Evolutionary conservation across 2,797 vertebrate species (phyloP).

Genomic region (Pteropus rufus): DNA sequence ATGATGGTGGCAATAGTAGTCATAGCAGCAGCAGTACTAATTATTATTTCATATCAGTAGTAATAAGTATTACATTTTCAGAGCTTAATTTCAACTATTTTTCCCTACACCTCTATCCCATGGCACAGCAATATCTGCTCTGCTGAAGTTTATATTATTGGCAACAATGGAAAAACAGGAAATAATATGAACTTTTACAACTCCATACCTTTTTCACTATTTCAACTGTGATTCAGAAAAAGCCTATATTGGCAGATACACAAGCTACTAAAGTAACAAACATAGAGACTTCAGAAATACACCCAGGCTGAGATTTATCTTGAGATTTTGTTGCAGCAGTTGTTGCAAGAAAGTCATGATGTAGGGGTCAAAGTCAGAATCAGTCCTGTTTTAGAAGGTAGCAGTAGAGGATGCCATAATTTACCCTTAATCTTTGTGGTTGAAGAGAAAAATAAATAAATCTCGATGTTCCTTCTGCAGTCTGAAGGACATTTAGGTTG

Average conservation of each 20-base stretch:
- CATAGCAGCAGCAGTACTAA: background rate
- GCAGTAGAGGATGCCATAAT: background rate
- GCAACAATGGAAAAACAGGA: background rate
- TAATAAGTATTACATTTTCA: background rate
- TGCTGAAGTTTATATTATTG: background rate
- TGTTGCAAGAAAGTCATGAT: background rate
- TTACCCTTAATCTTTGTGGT: background rate
- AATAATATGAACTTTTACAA: background rate
- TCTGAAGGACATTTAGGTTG: background rate
- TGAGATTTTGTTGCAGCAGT: background rate
- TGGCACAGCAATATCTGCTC: background rate
- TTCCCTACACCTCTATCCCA: background rate
- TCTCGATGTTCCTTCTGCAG: background rate
- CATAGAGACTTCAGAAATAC: background rate
- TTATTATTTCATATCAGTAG: background rate
- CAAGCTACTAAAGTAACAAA: background rate
- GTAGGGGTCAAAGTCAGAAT: background rate
- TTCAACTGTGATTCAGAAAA: background rate
- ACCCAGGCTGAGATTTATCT: background rate
- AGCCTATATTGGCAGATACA: background rate
- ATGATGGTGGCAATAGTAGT: background rate
- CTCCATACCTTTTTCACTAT: background rate
- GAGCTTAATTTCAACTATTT: background rate
- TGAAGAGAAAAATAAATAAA: background rate
- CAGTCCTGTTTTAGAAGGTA: accelerated